These are phyloP conservation scores for Eupsilia transversa DNA, from an alignment of 2,888 invertebrate species.

Conservation along the genomic window DNA sequence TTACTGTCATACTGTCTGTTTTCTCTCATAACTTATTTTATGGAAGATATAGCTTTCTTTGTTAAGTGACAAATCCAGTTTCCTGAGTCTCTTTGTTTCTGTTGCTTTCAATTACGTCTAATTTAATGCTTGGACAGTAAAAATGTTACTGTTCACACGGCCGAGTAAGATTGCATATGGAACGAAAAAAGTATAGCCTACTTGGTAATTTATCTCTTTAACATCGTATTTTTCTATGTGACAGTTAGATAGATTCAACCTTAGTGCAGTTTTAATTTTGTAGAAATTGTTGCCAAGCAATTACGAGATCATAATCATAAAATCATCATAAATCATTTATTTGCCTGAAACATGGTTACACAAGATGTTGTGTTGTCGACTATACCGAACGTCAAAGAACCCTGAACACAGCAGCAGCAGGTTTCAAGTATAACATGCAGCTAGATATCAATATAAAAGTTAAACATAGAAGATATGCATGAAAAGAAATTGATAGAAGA, in stretches of 20 bases:
- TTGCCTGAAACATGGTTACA: no score
- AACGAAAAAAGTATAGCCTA: background rate
- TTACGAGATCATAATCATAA: no score
- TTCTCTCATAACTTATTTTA: conserved; percentile 25
- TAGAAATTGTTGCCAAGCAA: background rate
- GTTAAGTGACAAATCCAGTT: background rate
- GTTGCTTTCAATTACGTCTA: background rate
- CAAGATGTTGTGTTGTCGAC: no score
- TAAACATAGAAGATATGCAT: conserved; percentile 7
- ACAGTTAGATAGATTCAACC: background rate
- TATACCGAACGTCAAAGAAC: background rate
- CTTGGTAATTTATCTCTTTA: background rate
- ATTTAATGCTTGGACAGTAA: background rate
- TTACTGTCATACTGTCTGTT: conserved; percentile 7
- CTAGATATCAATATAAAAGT: conserved; percentile 13
- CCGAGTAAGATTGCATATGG: no score
- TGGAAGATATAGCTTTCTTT: background rate
- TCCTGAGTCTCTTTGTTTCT: conserved; percentile 1
- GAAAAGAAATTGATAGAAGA: conserved; percentile 30
- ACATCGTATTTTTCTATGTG: background rate
- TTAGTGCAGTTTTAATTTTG: background rate
- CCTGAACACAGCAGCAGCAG: background rate
- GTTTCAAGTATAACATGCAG: background rate
- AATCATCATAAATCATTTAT: no score
- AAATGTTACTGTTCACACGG: background rate